Base-by-base conservation (phyloP, 2,113 vertebrate species). In the Dryoscopus gambensis region DNA sequence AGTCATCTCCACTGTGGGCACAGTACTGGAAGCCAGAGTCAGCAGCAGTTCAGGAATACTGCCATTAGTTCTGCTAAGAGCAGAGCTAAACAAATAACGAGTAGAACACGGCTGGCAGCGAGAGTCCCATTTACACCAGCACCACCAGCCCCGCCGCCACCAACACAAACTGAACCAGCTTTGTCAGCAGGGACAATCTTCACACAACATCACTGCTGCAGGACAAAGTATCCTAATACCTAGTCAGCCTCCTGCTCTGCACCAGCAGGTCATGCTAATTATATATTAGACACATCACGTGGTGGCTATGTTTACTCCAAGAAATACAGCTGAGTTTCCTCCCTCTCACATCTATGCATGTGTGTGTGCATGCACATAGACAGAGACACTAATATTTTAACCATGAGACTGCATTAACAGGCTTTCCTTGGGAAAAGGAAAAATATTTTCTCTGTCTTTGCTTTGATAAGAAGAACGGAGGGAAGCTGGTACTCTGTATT, bases 181-280 rank as follows among this genome's bases (percentile, higher is more conserved):
- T 5, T 35, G 84, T 16, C 87, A 62, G 65, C 52, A 23, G 47
- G 22, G 50, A 46, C 57, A 42, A 10, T 9, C 24, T 35, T 6
- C 81, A 63, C 8, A 60, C 40, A 13, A 2, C 13, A 46, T 1
- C 1, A 0, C 53, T 10, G 37, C 15, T 1, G 3, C 62, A 49
- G 53, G 47, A 71, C 89, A 69, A 87, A 84, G 81, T 27, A 15
- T 59, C 93, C 55, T 9, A 75, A 46, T 42, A 85, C 67, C 84
- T 25, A 30, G 40, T 2, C 91, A 91, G 89, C 37, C 93, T 93
- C 90, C 75, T 86, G 93, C 90, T 78, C 92, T 11, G n/a, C 8
- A 65, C 79, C 90, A 94, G 84, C 71, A 95, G 93, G 95, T 93
- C 96, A 75, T 33, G 93, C 96, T 95, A 96, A 96, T 96, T 96